A percentile compares a stretch with the other conserved stretches of the same genome.
Evolutionary conservation across 2,113 vertebrate genomes (phyloP).

Genomic region (Riparia riparia): DNA sequence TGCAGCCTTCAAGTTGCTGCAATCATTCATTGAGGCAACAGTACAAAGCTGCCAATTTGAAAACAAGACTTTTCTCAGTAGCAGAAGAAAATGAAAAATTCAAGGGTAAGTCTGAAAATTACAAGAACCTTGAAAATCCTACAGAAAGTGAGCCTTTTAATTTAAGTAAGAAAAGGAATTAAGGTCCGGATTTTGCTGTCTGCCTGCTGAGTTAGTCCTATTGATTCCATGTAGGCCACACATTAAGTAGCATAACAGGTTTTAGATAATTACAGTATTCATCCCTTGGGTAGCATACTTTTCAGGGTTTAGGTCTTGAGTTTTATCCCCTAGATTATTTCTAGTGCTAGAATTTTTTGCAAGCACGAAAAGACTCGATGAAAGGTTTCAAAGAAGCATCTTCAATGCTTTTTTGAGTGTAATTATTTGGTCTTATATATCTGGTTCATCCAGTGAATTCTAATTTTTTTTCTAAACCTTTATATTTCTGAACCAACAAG

Average conservation of each 20-base stretch:
- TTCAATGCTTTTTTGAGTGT: neutral
- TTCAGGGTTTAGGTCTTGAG: neutral
- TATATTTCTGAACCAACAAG: neutral
- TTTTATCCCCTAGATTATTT: conserved; percentile 21
- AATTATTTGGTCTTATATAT: neutral
- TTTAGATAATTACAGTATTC: conserved; percentile 40
- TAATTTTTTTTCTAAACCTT: neutral
- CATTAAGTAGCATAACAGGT: conserved; percentile 1
- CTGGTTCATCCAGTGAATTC: neutral
- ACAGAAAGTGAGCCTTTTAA: conserved; percentile 6
- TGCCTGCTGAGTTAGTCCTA: conserved; percentile 23
- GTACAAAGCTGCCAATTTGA: conserved; percentile 20
- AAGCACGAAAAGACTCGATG: neutral
- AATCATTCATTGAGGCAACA: neutral
- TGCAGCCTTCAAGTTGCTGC: neutral
- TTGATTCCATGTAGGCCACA: conserved; percentile 26
- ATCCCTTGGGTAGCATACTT: neutral
- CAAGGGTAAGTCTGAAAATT: conserved; percentile 10
- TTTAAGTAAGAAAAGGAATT: conserved; percentile 38
- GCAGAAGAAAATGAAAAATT: conserved; percentile 27
- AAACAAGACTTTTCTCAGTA: conserved; percentile 13
- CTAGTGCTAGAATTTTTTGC: neutral
- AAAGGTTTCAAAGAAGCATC: neutral
- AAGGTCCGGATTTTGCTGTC: neutral
- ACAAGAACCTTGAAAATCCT: conserved; percentile 13